These are phyloP conservation scores for Gambusia holbrooki DNA, from an alignment of 2,113 vertebrate species.

Conservation along the genomic window DNA sequence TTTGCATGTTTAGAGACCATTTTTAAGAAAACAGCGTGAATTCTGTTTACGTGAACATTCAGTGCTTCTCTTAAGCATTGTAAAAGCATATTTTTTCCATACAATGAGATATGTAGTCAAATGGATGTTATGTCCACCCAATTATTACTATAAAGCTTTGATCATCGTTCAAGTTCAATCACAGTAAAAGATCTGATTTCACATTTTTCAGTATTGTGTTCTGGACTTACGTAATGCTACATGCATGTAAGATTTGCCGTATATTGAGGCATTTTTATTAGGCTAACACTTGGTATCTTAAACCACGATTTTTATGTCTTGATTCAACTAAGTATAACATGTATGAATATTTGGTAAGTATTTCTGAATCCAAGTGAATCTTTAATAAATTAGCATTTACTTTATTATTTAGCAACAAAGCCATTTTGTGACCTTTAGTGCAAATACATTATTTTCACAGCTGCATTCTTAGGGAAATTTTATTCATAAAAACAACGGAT, in stretches of 20 bases:
- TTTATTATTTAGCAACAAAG: not conserved
- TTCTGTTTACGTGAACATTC: no score
- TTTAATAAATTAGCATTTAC: not conserved
- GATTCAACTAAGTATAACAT: not conserved
- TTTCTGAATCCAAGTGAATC: not conserved
- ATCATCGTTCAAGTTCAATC: no score
- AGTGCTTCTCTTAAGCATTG: no score
- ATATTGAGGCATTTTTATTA: not conserved
- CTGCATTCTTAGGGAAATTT: not conserved
- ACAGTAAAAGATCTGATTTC: no score
- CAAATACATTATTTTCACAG: not conserved
- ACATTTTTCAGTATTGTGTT: no score
- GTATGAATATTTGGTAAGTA: not conserved
- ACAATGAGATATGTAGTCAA: no score
- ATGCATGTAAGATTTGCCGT: not conserved
- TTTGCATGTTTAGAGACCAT: not conserved
- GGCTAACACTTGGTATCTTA: not conserved
- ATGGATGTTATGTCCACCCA: no score
- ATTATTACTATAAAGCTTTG: no score
- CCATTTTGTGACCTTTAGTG: not conserved
- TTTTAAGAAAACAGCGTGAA: not conserved
- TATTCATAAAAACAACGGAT: not conserved
- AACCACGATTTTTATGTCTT: no score
- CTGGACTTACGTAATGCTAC: no score
- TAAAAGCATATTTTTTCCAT: no score